A percentile compares a stretch with the other conserved stretches of the same genome.
phyloP scores from a whole-genome alignment of 2,797 vertebrate genomes.

The Borostomias antarcticus region DNA sequence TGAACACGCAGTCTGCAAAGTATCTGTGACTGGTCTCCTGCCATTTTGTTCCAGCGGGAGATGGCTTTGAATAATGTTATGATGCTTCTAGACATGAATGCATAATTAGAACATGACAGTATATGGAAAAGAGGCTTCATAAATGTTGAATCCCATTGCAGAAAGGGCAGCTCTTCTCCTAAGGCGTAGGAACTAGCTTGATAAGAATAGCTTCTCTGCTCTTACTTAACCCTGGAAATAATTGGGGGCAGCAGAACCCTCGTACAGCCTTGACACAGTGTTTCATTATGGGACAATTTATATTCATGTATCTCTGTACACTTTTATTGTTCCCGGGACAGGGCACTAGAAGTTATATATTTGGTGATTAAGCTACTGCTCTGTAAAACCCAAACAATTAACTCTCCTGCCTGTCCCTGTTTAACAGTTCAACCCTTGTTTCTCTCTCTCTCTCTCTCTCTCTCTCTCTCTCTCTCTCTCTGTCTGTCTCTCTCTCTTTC shows the following conservation, averaged over 20 bases:
- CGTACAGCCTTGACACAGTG: constrained; percentile 24
- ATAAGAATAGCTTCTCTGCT: constrained; percentile 37
- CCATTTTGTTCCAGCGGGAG: constrained; percentile 1
- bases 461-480: not conserved
- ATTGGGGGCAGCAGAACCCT: constrained; percentile 17
- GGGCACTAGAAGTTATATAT: constrained; percentile 41
- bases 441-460: not conserved
- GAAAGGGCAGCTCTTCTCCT: constrained; percentile 59
- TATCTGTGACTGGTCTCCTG: not conserved
- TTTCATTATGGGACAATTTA: constrained; percentile 56
- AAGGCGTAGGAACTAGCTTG: constrained; percentile 37
- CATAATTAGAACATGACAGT: not conserved
- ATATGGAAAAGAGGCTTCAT: constrained; percentile 43
- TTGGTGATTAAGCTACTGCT: constrained; percentile 46
- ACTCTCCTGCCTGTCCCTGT: not conserved
- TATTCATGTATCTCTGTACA: constrained; percentile 51
- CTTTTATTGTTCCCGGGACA: constrained; percentile 65
- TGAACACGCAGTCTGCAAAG: not conserved
- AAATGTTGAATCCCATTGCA: constrained; percentile 48
- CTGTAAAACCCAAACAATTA: not conserved
- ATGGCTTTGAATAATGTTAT: constrained; percentile 9
- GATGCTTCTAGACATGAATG: not conserved
- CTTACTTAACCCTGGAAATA: constrained; percentile 37
- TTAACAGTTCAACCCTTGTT: constrained; percentile 11
- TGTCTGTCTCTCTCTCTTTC: not conserved